A percentile compares a stretch with the other conserved stretches of the same genome.
Conservation (phyloP, 2,113 vertebrate species). For the Neoarius graeffei region DNA sequence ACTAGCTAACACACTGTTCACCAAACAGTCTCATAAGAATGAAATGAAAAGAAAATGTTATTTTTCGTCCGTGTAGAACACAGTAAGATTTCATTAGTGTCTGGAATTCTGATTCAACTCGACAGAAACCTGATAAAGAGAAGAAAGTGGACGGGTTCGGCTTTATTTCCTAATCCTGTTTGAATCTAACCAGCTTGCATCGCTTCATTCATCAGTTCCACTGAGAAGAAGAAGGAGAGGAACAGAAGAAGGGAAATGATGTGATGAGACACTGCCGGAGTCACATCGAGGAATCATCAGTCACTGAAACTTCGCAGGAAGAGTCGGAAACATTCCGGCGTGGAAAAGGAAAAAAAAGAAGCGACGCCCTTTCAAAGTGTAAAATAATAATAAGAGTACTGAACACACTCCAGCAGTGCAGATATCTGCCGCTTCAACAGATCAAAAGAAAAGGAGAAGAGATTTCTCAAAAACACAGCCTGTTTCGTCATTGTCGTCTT, state of each 20-base stretch:
- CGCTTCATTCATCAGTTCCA: neutral
- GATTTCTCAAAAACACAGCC: neutral
- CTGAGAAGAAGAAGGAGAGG: neutral
- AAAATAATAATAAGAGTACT: conserved; percentile 7
- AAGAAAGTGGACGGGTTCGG: neutral
- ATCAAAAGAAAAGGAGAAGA: too few species aligned
- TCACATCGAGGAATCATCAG: neutral
- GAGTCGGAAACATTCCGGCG: neutral
- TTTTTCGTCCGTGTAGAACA: neutral
- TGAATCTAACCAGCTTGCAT: neutral
- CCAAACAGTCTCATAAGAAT: neutral
- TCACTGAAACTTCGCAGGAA: neutral
- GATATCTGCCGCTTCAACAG: neutral
- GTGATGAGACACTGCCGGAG: neutral
- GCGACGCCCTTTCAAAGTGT: neutral
- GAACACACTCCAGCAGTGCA: neutral
- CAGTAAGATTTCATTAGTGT: neutral
- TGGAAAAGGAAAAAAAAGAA: neutral
- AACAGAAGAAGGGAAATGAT: neutral
- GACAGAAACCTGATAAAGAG: neutral
- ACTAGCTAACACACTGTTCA: neutral
- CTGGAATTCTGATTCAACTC: neutral
- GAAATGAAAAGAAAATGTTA: neutral
- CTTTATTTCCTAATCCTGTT: neutral
- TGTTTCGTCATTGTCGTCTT: neutral